These are phyloP conservation scores for Halichoerus grypus DNA, from an alignment of 2,113 vertebrate genomes.

Conservation along the genomic window DNA sequence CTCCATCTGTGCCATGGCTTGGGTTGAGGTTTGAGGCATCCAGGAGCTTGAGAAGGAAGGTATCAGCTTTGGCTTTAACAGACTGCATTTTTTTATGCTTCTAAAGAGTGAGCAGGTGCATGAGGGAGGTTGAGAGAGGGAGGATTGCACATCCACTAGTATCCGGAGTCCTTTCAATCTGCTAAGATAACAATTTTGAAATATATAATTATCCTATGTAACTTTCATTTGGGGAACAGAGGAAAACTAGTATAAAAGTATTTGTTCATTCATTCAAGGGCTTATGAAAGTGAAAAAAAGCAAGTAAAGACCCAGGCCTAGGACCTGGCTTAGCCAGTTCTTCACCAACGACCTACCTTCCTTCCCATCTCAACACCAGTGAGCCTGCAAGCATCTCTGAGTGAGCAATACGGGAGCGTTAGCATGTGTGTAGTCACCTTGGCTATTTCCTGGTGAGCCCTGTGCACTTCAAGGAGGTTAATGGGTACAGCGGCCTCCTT, in stretches of 20 bases:
- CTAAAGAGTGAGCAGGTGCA: neutral
- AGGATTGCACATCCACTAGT: neutral
- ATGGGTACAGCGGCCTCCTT: neutral
- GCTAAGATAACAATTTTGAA: conserved; percentile 70
- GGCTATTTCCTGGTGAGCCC: neutral
- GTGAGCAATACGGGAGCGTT: neutral
- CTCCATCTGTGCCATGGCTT: neutral
- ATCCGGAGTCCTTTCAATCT: neutral
- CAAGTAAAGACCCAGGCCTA: conserved; percentile 34
- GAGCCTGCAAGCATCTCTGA: neutral
- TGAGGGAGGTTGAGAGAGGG: neutral
- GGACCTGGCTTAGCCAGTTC: neutral
- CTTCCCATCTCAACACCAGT: neutral
- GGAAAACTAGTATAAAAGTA: conserved; percentile 82
- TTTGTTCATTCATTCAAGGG: neutral
- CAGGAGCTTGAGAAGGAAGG: neutral
- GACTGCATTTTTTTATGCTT: neutral
- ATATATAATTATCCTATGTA: conserved; percentile 77
- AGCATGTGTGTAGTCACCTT: neutral
- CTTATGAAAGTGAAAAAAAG: conserved; percentile 76
- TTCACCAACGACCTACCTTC: neutral
- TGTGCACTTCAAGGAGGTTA: neutral
- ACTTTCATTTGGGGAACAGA: conserved; percentile 71
- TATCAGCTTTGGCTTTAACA: neutral
- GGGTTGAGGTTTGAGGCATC: neutral